Percentiles rank a stretch among this genome's conserved stretches.
These are phyloP conservation scores for Percopsis omiscomaycus DNA, from an alignment of 2,797 vertebrate species.

Conservation along the genomic window DNA sequence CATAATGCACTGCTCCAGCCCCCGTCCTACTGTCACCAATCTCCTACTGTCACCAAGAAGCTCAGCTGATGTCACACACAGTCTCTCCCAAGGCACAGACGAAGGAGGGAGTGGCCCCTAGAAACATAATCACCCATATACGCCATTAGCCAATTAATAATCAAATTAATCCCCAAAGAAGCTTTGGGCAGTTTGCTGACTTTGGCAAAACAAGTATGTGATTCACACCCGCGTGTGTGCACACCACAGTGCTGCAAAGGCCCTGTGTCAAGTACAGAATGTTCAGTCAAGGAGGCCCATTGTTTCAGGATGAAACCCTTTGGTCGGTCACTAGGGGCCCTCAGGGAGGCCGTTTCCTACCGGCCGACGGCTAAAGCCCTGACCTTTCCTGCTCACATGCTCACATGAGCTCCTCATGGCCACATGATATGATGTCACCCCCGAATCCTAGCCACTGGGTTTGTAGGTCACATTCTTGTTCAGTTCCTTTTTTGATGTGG, in stretches of 20 bases:
- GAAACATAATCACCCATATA: conserved; percentile 37
- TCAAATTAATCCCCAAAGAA: conserved; percentile 65
- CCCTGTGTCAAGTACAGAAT: conserved; percentile 20
- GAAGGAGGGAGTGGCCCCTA: conserved; percentile 7
- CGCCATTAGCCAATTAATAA: conserved; percentile 55
- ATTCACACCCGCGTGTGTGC: neutral
- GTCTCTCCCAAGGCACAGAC: neutral
- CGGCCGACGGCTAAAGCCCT: conserved; percentile 40
- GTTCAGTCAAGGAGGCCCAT: conserved; percentile 44
- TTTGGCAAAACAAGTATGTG: conserved; percentile 45
- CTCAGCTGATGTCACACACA: conserved; percentile 40
- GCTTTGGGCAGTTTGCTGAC: conserved; percentile 68
- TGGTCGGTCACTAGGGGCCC: conserved; percentile 45
- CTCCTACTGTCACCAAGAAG: conserved; percentile 39
- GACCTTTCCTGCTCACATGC: conserved; percentile 64
- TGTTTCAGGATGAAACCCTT: conserved; percentile 45
- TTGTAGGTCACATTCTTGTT: conserved; percentile 21
- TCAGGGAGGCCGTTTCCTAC: conserved; percentile 34
- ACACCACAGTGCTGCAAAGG: conserved; percentile 17
- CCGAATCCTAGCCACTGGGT: conserved; percentile 23
- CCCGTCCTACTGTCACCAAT: conserved; percentile 57
- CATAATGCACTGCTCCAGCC: conserved; percentile 49
- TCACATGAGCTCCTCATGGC: conserved; percentile 59
- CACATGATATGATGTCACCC: conserved; percentile 32
- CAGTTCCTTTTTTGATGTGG: neutral